A percentile compares a stretch with the other conserved stretches of the same genome.
phyloP scores from a whole-genome alignment of 1,140 invertebrate species.

The Heliconius hermathena region DNA sequence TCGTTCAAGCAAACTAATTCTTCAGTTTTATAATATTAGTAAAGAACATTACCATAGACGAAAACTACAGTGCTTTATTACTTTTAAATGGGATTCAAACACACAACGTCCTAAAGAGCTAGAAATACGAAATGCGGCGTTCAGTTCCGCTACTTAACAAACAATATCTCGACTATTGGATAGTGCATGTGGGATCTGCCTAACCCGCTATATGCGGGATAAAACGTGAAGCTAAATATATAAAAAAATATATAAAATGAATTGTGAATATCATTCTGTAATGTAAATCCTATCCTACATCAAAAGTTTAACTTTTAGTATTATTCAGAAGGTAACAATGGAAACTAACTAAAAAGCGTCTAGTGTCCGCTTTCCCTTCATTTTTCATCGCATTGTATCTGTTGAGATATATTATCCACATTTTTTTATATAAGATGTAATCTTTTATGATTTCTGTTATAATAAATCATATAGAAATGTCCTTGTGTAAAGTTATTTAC shows the following conservation, averaged over 20 bases:
- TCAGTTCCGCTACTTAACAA: too few relatives aligned
- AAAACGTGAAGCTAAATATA: background rate
- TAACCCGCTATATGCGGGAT: too few relatives aligned
- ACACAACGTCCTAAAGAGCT: too few relatives aligned
- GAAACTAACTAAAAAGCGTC: background rate
- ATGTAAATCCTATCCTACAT: background rate
- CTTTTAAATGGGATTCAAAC: too few relatives aligned
- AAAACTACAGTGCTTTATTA: background rate
- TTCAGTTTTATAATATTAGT: background rate
- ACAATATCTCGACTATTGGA: too few relatives aligned
- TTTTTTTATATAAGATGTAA: background rate
- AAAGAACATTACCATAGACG: background rate
- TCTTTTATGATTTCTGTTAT: background rate
- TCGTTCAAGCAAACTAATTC: background rate
- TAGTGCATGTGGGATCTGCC: too few relatives aligned
- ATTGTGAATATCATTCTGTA: background rate
- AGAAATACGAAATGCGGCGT: too few relatives aligned
- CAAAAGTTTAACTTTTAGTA: background rate
- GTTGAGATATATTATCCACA: background rate
- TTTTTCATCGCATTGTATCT: background rate
- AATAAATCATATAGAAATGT: background rate
- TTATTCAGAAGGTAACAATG: background rate
- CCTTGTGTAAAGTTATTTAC: background rate
- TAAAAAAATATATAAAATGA: background rate
- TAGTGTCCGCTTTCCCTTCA: background rate